Evolutionary conservation across 2,113 vertebrate species (phyloP).

Genomic region (Australoheros scitulus): DNA sequence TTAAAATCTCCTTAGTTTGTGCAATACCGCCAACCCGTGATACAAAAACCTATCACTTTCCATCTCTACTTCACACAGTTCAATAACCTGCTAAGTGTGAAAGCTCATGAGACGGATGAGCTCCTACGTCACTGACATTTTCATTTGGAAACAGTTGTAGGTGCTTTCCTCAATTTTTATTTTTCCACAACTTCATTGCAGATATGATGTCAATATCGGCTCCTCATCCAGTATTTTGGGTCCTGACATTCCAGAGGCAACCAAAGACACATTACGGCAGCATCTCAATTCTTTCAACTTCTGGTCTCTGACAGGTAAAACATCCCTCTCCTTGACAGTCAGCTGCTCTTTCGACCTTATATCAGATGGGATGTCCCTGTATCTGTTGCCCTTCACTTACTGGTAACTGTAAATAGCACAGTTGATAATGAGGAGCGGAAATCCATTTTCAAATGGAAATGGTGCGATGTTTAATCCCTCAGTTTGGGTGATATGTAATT

Average conservation of each 20-base stretch:
- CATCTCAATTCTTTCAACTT: slow-evolving; percentile 92
- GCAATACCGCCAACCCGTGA: not conserved
- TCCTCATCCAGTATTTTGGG: slow-evolving; percentile 93
- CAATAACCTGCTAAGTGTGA: not conserved
- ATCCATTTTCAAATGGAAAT: not conserved
- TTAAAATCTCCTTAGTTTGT: not conserved
- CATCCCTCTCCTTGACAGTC: not conserved
- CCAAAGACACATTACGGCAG: slow-evolving; percentile 86
- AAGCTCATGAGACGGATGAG: too few species aligned
- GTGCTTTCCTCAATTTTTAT: not conserved
- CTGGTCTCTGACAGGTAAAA: slow-evolving; percentile 93
- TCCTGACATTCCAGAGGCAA: slow-evolving; percentile 87
- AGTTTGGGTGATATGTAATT: not conserved
- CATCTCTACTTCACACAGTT: not conserved
- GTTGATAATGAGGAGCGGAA: not conserved
- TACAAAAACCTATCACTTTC: not conserved
- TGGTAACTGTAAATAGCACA: not conserved
- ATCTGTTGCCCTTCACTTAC: not conserved
- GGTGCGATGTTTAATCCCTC: not conserved
- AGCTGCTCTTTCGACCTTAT: not conserved
- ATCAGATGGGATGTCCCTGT: not conserved
- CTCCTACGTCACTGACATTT: not conserved
- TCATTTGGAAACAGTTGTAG: not conserved
- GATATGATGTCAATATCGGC: slow-evolving; percentile 89
- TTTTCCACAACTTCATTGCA: slow-evolving; percentile 49